Conservation (phyloP, 2,888 invertebrate species). For the Philaethria dido region DNA sequence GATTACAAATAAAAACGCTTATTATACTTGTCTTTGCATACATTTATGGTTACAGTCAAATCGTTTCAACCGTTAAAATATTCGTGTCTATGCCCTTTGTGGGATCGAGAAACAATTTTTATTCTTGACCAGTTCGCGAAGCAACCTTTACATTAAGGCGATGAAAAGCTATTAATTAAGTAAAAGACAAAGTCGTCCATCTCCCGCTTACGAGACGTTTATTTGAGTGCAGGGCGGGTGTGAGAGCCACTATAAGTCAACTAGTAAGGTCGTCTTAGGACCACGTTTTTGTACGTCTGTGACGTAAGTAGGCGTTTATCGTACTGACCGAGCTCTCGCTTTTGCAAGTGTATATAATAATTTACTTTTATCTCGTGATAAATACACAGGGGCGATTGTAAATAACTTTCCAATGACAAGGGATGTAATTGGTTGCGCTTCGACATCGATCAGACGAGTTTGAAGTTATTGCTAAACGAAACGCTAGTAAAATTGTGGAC, state of each 20-base stretch:
- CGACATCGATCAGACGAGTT: conserved; percentile 59
- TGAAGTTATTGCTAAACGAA: conserved; percentile 56
- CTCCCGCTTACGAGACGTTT: conserved; percentile 33
- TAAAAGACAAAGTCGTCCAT: conserved; percentile 39
- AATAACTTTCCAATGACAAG: conserved; percentile 71
- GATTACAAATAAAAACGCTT: not conserved
- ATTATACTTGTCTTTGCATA: conserved; percentile 33
- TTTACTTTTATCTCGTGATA: conserved; percentile 64
- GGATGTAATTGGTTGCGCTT: conserved; percentile 70
- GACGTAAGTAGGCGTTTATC: conserved; percentile 38
- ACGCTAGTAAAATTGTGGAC: conserved; percentile 49
- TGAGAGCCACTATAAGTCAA: conserved; percentile 27
- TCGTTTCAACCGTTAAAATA: conserved; percentile 23
- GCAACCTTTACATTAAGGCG: conserved; percentile 44
- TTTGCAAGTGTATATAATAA: conserved; percentile 55
- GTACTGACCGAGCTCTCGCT: conserved; percentile 31
- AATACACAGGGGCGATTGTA: conserved; percentile 67
- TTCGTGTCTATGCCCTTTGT: conserved; percentile 35
- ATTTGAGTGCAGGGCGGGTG: conserved; percentile 28
- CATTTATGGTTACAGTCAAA: conserved; percentile 29
- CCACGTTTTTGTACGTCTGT: conserved; percentile 38
- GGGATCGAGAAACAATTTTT: conserved; percentile 35
- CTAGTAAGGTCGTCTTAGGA: conserved; percentile 35
- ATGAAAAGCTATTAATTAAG: conserved; percentile 48
- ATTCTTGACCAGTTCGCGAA: conserved; percentile 37